Evolutionary conservation across 2,113 vertebrate species (phyloP).

Genomic region (Empidonax alnorum): DNA sequence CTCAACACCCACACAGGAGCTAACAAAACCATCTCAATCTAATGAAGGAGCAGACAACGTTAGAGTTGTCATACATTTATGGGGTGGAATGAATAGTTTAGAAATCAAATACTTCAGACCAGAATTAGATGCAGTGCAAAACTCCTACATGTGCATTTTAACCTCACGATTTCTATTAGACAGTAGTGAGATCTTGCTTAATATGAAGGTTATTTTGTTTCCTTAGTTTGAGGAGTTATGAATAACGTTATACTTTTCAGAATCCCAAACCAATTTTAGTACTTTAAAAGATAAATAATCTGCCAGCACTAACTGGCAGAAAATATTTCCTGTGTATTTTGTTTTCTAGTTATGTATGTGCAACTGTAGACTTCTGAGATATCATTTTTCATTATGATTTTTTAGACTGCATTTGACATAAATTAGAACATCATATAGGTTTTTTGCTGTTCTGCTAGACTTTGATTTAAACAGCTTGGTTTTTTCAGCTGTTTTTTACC

Average conservation of each 20-base stretch:
- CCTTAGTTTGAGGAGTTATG: background rate
- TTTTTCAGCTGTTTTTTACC: background rate
- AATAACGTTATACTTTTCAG: background rate
- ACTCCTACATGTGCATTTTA: background rate
- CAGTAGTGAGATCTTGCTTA: background rate
- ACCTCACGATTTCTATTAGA: background rate
- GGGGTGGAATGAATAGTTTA: background rate
- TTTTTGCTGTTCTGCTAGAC: background rate
- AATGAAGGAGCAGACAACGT: background rate
- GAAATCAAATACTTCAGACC: background rate
- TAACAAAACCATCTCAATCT: background rate
- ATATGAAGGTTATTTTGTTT: background rate
- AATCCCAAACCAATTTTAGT: background rate
- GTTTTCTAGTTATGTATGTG: background rate
- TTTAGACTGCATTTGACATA: background rate
- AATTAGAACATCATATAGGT: background rate
- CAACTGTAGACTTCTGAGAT: background rate
- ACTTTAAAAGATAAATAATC: background rate
- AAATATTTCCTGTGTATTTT: background rate
- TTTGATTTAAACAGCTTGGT: background rate
- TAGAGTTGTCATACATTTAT: background rate
- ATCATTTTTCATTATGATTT: background rate
- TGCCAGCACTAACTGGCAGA: background rate
- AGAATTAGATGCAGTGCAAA: conserved; percentile 3
- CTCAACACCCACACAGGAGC: background rate